A percentile compares a stretch with the other conserved stretches of the same genome.
phyloP scores from a whole-genome alignment of 2,888 invertebrate species.

The Idaea aversata region DNA sequence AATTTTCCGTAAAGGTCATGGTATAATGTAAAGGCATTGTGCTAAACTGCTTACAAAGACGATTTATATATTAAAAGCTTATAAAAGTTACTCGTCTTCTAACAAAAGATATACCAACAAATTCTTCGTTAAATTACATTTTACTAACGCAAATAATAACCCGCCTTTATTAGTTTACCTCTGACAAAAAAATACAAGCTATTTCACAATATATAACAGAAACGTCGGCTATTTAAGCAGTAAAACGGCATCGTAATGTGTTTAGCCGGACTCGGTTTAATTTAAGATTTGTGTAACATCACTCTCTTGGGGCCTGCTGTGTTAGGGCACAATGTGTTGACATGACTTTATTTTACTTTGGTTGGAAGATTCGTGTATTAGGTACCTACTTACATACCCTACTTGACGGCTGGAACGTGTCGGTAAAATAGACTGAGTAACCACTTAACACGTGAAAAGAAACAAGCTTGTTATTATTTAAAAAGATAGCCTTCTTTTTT shows the following conservation, averaged over 20 bases:
- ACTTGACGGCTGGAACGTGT: not conserved
- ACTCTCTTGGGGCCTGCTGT: not conserved
- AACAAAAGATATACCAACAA: too few relatives aligned
- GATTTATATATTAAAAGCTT: too few relatives aligned
- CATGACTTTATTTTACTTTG: not conserved
- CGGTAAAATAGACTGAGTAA: not conserved
- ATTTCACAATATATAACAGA: not conserved
- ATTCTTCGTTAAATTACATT: too few relatives aligned
- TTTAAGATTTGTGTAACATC: conserved; percentile 1
- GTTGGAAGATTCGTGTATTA: not conserved
- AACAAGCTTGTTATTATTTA: not conserved
- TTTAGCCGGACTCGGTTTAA: not conserved
- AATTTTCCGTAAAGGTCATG: too few relatives aligned
- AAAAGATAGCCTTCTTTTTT: not conserved
- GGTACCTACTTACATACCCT: not conserved
- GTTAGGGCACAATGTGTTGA: not conserved
- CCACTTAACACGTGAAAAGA: not conserved
- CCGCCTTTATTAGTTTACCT: not conserved
- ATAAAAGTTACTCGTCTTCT: too few relatives aligned
- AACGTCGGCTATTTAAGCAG: not conserved
- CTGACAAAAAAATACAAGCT: not conserved
- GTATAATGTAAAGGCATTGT: too few relatives aligned
- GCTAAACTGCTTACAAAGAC: too few relatives aligned
- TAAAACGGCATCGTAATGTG: not conserved
- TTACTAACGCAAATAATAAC: too few relatives aligned